These are phyloP conservation scores for Chaenocephalus aceratus DNA, from an alignment of 2,113 vertebrate genomes.

Conservation along the genomic window DNA sequence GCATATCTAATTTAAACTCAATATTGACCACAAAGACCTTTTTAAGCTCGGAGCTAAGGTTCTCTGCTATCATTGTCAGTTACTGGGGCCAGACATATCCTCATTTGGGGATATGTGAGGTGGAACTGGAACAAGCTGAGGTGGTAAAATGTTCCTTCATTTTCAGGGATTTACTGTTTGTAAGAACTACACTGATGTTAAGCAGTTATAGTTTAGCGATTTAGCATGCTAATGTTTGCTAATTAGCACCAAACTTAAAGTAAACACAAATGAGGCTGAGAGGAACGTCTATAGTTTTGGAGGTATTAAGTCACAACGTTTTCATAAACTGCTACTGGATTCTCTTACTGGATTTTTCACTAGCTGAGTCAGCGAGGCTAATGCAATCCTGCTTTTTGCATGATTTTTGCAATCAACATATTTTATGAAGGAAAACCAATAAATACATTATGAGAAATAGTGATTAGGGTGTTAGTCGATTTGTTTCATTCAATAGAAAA, in stretches of 20 bases:
- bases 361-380: neutral
- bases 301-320: neutral
- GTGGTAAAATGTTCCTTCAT: too few relatives aligned
- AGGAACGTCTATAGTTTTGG: neutral
- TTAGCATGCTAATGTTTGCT: neutral
- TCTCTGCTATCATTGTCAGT: conserved; percentile 1
- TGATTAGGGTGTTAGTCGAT: neutral
- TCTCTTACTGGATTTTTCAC: neutral
- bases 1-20: neutral
- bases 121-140: conserved; percentile 11
- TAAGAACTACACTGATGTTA: neutral
- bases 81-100: neutral
- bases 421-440: neutral
- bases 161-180: too few relatives aligned
- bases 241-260: neutral
- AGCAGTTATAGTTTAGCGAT: neutral
- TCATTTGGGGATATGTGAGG: conserved; percentile 26
- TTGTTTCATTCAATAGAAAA: conserved; percentile 1
- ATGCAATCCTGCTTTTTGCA: neutral
- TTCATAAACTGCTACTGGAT: neutral
- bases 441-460: neutral
- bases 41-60: neutral
- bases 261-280: neutral
- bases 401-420: neutral
- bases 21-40: neutral